These are phyloP conservation scores for Brevimyrus niger DNA, from an alignment of 2,113 vertebrate species.

Conservation along the genomic window DNA sequence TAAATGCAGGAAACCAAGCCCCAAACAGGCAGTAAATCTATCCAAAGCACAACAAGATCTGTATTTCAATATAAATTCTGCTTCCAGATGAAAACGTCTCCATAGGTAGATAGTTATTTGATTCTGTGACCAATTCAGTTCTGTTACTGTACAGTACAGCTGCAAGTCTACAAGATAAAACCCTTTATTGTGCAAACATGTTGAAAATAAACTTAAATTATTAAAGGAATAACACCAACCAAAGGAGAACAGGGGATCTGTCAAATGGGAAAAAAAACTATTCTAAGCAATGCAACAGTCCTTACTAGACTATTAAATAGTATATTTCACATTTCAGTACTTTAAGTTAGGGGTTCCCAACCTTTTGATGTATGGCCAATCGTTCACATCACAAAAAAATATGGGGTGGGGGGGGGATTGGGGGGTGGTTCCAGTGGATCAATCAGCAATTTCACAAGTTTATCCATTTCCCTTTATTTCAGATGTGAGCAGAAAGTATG, in stretches of 20 bases:
- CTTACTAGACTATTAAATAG: neutral
- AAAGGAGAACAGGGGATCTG: neutral
- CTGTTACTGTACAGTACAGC: neutral
- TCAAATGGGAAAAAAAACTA: neutral
- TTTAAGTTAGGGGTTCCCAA: neutral
- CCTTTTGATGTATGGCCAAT: neutral
- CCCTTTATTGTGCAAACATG: neutral
- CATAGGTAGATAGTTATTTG: neutral
- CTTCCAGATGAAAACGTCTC: neutral
- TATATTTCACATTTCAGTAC: neutral
- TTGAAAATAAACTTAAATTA: neutral
- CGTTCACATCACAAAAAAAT: neutral
- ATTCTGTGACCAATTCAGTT: neutral
- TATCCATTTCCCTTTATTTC: no score
- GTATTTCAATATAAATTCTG: neutral
- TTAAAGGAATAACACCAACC: neutral
- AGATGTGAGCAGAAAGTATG: neutral
- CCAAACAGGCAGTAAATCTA: neutral
- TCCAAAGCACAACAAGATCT: neutral
- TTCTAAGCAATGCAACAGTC: neutral
- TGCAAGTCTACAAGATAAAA: neutral
- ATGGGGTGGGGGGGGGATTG: no score
- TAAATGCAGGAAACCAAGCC: neutral
- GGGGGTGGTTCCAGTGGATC: neutral
- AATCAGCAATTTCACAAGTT: neutral